A percentile compares a stretch with the other conserved stretches of the same genome.
These are phyloP conservation scores for Hypomecis punctinalis DNA, from an alignment of 2,888 invertebrate species.

Conservation along the genomic window DNA sequence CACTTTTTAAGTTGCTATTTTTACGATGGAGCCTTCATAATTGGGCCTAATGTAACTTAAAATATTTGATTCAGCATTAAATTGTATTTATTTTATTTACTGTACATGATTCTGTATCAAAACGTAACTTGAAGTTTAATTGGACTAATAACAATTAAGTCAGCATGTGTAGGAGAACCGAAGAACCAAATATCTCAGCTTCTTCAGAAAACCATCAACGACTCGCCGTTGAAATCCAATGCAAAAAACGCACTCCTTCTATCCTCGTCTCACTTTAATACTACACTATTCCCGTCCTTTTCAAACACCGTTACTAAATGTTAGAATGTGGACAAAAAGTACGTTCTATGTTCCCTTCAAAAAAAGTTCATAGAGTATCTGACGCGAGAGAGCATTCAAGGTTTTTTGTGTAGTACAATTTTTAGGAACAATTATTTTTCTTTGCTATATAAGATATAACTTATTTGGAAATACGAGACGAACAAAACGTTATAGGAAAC, in stretches of 20 bases:
- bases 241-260: constrained; percentile 54
- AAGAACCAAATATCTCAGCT: constrained; percentile 1
- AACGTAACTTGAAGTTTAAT: too few relatives aligned
- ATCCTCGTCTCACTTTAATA: constrained; percentile 48
- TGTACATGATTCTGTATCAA: too few relatives aligned
- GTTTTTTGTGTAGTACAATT: constrained; percentile 1
- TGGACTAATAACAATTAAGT: too few relatives aligned
- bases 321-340: constrained; percentile 72
- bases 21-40: too few relatives aligned
- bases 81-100: too few relatives aligned
- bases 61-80: too few relatives aligned
- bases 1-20: too few relatives aligned
- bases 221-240: constrained; percentile 6
- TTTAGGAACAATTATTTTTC: neutral
- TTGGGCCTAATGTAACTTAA: too few relatives aligned
- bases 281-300: constrained; percentile 45
- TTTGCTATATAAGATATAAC: neutral
- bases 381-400: constrained; percentile 6
- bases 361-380: constrained; percentile 10
- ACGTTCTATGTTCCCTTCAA: constrained; percentile 60
- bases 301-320: constrained; percentile 65
- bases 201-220: constrained; percentile 11
- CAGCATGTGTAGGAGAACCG: neutral
- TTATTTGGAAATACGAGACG: too few relatives aligned
- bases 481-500: too few relatives aligned